A percentile compares a stretch with the other conserved stretches of the same genome.
Evolutionary conservation across 2,113 vertebrate genomes (phyloP).

Genomic region (Rhea pennata): DNA sequence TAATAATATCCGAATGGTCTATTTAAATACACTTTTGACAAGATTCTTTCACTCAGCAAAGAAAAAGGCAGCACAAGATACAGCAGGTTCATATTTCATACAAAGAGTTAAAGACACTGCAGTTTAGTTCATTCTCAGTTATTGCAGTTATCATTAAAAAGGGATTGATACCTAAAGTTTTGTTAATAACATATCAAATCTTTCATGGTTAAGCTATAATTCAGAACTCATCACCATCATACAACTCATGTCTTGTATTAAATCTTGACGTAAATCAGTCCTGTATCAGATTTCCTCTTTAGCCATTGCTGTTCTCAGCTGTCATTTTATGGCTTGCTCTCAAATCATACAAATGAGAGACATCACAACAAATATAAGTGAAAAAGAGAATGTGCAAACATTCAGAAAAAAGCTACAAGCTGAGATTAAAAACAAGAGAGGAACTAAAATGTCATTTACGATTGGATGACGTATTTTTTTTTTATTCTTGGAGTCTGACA

Average conservation of each 20-base stretch:
- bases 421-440: not conserved
- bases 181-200: conserved; percentile 25
- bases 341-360: not conserved
- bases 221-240: not conserved
- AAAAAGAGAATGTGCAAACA: not conserved
- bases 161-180: conserved; percentile 28
- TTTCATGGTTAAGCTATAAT: conserved; percentile 44
- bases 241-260: not conserved
- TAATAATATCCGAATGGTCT: not conserved
- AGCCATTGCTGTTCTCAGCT: not conserved
- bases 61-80: not conserved
- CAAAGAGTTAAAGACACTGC: conserved; percentile 9
- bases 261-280: not conserved
- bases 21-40: conserved; percentile 27
- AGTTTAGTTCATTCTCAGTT: conserved; percentile 7
- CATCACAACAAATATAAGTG: not conserved
- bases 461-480: not conserved
- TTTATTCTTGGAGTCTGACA: not conserved
- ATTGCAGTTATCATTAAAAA: conserved; percentile 50
- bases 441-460: not conserved
- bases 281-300: not conserved
- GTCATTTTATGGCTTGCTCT: not conserved
- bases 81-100: not conserved
- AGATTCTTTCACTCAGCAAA: not conserved
- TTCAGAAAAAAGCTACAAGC: not conserved